A percentile compares a stretch with the other conserved stretches of the same genome.
phyloP scores from a whole-genome alignment of 2,113 vertebrate species.

The Capreolus pygargus region DNA sequence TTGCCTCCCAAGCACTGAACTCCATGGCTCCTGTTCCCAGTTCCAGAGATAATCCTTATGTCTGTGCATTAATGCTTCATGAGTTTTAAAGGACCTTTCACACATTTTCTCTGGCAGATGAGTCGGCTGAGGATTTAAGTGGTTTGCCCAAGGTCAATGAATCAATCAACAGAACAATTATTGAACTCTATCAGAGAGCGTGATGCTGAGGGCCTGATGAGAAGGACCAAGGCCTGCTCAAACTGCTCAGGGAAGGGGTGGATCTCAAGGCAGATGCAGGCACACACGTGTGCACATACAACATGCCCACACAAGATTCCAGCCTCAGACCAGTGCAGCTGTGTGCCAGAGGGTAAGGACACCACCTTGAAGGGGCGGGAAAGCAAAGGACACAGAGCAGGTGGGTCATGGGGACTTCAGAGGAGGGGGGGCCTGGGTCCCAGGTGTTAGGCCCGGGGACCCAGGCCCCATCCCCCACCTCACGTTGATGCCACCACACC shows the following conservation, averaged over 20 bases:
- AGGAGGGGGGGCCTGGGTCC: background rate
- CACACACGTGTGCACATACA: background rate
- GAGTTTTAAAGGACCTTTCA: background rate
- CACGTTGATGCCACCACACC: accelerated
- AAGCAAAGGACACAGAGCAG: accelerated
- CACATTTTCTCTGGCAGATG: background rate
- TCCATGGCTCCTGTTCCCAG: background rate
- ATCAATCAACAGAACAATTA: constrained; percentile 37
- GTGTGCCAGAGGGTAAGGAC: accelerated
- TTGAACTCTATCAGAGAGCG: background rate
- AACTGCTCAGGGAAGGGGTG: background rate
- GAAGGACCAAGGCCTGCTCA: background rate
- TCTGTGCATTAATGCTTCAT: background rate
- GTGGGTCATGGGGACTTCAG: background rate
- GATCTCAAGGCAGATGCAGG: too few relatives aligned
- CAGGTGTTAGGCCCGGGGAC: accelerated
- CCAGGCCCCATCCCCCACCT: background rate
- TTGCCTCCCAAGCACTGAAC: background rate
- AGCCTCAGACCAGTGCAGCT: background rate
- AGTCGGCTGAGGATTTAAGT: constrained; percentile 31
- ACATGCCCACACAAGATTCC: too few relatives aligned
- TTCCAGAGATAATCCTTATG: accelerated
- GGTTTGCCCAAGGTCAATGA: constrained; percentile 59
- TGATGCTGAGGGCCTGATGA: background rate
- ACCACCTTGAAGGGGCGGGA: accelerated